phyloP scores from a whole-genome alignment of 2,113 vertebrate species.

The Cepphus grylle region DNA sequence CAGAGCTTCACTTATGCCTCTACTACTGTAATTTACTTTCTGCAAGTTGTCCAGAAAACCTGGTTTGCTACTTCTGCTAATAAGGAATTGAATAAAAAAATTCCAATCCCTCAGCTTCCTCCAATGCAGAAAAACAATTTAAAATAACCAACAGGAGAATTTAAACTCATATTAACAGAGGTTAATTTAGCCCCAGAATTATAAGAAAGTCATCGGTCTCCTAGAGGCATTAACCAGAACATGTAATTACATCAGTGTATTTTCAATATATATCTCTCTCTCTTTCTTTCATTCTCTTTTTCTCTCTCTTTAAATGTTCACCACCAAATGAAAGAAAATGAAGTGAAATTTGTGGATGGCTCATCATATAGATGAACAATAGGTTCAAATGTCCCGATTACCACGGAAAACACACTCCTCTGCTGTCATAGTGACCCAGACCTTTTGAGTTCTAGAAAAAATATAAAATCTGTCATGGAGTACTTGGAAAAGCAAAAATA shows the following conservation, averaged over 20 bases:
- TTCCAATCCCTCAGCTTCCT: background rate
- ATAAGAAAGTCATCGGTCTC: conserved; percentile 1
- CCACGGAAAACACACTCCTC: background rate
- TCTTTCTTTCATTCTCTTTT: background rate
- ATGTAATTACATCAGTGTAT: conserved; percentile 15
- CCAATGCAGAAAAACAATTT: conserved; percentile 9
- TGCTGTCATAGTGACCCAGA: background rate
- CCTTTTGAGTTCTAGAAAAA: background rate
- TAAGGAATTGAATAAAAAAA: background rate
- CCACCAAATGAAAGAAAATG: conserved; percentile 5
- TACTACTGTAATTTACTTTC: background rate
- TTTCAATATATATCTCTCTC: background rate
- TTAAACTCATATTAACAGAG: conserved; percentile 51
- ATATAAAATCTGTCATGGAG: background rate
- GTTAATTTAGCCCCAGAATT: conserved; percentile 25
- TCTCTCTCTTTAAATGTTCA: background rate
- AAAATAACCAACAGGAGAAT: conserved; percentile 45
- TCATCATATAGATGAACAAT: background rate
- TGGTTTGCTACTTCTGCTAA: background rate
- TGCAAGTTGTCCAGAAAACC: background rate
- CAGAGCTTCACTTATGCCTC: background rate
- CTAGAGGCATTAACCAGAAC: conserved; percentile 6
- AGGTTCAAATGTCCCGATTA: background rate
- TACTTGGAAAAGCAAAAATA: conserved; percentile 8
- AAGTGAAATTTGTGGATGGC: background rate